Evolutionary conservation across 1,140 invertebrate genomes (phyloP), one percentile per base, ranked within the genome.

Genomic region (Sesamia nonagrioides): DNA sequence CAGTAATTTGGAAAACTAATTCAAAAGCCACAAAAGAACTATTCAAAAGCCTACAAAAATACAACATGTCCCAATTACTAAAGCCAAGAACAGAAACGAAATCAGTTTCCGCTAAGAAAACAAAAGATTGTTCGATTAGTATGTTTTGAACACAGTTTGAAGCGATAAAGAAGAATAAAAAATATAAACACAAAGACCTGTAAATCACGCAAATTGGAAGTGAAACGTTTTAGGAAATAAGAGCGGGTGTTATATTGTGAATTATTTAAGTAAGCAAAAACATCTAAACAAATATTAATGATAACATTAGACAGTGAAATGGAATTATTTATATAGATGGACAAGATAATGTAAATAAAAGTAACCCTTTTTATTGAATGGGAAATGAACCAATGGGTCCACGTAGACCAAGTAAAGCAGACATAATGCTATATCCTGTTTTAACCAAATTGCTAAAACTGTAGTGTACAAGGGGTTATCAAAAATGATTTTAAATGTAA

Each of bases 401-500:
- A 27, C 27, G 27, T 1, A 1, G 27, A 4, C 18, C 6, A 33
- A 63, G 1, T 1, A 66, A 42, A 18, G 35, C 2, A 18, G 6
- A 66, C 17, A 18, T 13, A 7, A 13, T 6, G 11, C 9, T 8
- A 4, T 42, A 5, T 42, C n/a, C n/a, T 18, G n/a, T 11, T 27
- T 27, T 21, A 11, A 11, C 5, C 42, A 13, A 33, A 18, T 21
- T 27, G 33, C 15, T 33, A 11, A 58, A 21, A 58, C 9, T 33
- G 13, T 1, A 1, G 18, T 27, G 27, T 9, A 21, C 13, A 21
- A 0, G 0, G 54, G 21, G 15, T 27, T 58, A 27, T 58, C 3
- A 15, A 66, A 66, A 15, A 66, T 66, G 61, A 66, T 66, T 18
- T 13, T 42, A 42, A 42, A 66, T 18, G 61, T 66, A 45, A 66